A percentile compares a stretch with the other conserved stretches of the same genome.
Conservation (phyloP, 2,888 invertebrate genomes). For the Meta bourneti region DNA sequence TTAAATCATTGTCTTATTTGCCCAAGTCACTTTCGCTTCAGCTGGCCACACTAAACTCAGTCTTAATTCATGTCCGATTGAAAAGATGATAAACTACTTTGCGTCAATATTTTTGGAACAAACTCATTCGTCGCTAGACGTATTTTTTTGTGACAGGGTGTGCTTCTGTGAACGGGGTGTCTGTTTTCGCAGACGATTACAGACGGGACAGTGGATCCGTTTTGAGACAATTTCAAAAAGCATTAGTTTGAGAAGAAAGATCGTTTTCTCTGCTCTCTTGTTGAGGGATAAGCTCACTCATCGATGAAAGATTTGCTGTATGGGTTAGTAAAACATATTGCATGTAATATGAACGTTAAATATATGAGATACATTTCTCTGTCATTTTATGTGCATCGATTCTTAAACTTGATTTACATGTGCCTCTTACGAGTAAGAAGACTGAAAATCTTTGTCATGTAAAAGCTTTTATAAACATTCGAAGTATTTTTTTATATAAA, state of each 20-base stretch:
- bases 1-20: conserved; percentile 26
- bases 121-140: neutral
- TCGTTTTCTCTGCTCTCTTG: too few species aligned
- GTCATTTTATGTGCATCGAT: too few species aligned
- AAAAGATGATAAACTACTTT: neutral
- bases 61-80: neutral
- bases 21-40: conserved; percentile 2
- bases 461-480: too few species aligned
- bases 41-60: conserved; percentile 3
- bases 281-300: neutral
- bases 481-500: too few species aligned
- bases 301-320: neutral
- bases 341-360: neutral
- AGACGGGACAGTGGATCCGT: neutral
- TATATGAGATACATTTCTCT: too few species aligned
- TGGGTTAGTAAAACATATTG: neutral
- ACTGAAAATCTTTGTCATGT: too few species aligned
- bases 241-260: too few species aligned
- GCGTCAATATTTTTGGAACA: conserved; percentile 11
- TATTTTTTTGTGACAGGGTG: neutral
- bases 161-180: neutral
- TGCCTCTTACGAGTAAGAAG: too few species aligned
- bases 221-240: too few species aligned
- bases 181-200: neutral
- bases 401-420: too few species aligned